Conservation (phyloP, 2,797 vertebrate genomes). For the Meda fulgida region DNA sequence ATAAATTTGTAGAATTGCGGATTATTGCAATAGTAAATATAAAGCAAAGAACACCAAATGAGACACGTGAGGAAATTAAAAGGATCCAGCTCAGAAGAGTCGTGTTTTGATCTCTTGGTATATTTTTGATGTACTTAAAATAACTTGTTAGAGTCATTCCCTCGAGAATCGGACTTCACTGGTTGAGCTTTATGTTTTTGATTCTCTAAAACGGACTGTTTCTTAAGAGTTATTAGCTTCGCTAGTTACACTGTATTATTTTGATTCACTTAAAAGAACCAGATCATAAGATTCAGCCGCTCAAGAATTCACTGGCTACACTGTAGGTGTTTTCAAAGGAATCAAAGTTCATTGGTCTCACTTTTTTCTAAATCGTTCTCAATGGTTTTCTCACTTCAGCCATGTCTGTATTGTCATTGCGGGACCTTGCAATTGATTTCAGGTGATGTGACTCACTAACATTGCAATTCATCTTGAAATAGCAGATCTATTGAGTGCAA, state of each 20-base stretch:
- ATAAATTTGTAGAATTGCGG: neutral
- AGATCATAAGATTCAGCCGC: neutral
- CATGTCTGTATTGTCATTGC: constrained; percentile 44
- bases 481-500: constrained; percentile 47
- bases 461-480: constrained; percentile 58
- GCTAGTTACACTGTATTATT: neutral
- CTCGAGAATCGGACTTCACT: neutral
- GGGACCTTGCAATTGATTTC: constrained; percentile 61
- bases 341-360: neutral
- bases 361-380: neutral
- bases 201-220: neutral
- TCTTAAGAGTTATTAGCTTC: neutral
- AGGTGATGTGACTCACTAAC: constrained; percentile 56
- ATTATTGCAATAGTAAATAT: neutral
- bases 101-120: neutral
- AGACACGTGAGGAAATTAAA: neutral
- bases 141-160: neutral
- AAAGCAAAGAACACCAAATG: neutral
- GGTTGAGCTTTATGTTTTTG: neutral
- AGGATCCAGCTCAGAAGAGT: neutral
- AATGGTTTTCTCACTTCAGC: constrained; percentile 21
- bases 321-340: neutral
- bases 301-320: neutral
- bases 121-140: neutral
- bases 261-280: neutral